These are phyloP conservation scores for Gnathonemus echidnorhynchus DNA, from an alignment of 2,113 vertebrate species.

Conservation along the genomic window DNA sequence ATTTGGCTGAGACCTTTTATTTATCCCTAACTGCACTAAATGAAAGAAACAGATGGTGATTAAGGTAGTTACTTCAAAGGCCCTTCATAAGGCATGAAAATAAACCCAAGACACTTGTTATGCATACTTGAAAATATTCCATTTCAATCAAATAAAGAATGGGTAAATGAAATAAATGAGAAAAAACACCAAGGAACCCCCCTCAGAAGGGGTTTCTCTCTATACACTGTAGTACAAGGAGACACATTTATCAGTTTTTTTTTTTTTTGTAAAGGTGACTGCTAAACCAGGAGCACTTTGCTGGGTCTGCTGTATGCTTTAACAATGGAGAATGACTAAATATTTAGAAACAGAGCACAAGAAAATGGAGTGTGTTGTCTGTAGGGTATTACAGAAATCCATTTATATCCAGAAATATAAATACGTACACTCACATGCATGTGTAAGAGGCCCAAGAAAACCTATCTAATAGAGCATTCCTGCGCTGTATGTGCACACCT, in stretches of 20 bases:
- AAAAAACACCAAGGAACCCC: background rate
- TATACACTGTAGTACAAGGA: conserved; percentile 3
- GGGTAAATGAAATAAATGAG: background rate
- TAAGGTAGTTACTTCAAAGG: background rate
- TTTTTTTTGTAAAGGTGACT: conserved; percentile 20
- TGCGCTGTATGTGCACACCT: conserved; percentile 27
- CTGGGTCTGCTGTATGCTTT: conserved; percentile 24
- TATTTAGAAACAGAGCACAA: conserved; percentile 46
- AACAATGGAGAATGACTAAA: conserved; percentile 49
- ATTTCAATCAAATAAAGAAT: background rate
- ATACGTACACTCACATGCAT: conserved; percentile 19
- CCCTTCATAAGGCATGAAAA: background rate
- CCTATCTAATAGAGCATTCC: conserved; percentile 28
- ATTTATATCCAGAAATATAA: conserved; percentile 41
- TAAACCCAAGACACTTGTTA: background rate
- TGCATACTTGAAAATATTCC: background rate
- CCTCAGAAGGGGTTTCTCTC: background rate
- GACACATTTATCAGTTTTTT: background rate
- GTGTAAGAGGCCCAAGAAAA: conserved; percentile 34
- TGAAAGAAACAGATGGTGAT: background rate
- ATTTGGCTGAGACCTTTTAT: background rate
- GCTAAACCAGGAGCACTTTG: conserved; percentile 23
- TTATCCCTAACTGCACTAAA: background rate
- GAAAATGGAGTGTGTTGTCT: conserved; percentile 24
- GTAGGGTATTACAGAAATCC: conserved; percentile 17